phyloP scores from a whole-genome alignment of 2,888 invertebrate species.

The Erebia ligea region DNA sequence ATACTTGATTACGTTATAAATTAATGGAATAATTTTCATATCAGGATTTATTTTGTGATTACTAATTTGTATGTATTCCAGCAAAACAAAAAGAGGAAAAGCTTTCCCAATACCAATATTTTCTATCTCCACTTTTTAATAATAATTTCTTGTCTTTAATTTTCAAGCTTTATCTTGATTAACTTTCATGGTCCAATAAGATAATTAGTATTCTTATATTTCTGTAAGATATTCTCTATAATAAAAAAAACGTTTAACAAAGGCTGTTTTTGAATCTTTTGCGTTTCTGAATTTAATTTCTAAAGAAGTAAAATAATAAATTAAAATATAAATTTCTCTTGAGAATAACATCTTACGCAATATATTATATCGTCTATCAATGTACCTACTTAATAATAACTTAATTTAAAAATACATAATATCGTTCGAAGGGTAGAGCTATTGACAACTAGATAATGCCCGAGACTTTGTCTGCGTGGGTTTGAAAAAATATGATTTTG shows the following conservation, averaged over 20 bases:
- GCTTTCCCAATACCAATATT: too few relatives aligned
- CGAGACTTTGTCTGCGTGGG: too few relatives aligned
- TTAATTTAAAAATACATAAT: background rate
- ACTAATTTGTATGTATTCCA: background rate
- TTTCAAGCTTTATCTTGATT: too few relatives aligned
- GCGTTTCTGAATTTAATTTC: background rate
- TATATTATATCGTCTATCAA: background rate
- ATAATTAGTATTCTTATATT: background rate
- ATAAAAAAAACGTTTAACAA: background rate
- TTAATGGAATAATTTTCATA: conserved; percentile 2
- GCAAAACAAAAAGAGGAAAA: too few relatives aligned
- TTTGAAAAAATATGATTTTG: too few relatives aligned
- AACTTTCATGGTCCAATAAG: background rate
- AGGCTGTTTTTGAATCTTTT: background rate
- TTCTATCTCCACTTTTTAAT: too few relatives aligned
- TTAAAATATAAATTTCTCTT: background rate
- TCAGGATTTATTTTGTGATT: background rate
- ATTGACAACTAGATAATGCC: too few relatives aligned
- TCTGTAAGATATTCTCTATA: background rate
- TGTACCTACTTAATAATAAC: background rate
- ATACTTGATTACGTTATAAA: background rate
- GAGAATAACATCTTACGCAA: background rate
- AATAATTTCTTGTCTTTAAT: too few relatives aligned
- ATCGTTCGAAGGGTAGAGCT: too few relatives aligned
- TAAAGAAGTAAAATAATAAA: background rate